A percentile compares a stretch with the other conserved stretches of the same genome.
Conservation (phyloP, 2,797 vertebrate species). For the Peromyscus nudipes region DNA sequence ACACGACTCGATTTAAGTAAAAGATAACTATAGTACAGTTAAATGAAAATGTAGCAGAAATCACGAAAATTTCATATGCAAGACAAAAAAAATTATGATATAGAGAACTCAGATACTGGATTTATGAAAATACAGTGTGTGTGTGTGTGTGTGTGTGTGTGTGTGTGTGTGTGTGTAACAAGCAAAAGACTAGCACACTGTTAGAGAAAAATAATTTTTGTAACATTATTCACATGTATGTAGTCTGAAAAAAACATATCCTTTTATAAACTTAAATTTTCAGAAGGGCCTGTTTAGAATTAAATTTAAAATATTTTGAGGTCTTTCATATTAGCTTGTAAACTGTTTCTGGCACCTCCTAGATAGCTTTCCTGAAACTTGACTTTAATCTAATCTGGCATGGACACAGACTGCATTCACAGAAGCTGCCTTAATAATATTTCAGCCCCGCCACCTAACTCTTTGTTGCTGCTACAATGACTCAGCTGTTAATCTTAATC, state of each 20-base stretch:
- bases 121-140: not conserved
- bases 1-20: not conserved
- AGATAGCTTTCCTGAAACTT: not conserved
- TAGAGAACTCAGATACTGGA: not conserved
- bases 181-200: not conserved
- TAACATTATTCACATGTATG: not conserved
- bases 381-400: not conserved
- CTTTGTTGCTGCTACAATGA: constrained; percentile 21
- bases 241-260: constrained; percentile 32
- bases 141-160: not conserved
- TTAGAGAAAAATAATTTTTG: constrained; percentile 20
- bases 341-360: constrained; percentile 18
- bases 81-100: not conserved
- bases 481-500: not conserved
- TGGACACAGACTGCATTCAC: not conserved
- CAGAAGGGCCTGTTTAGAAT: not conserved
- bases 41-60: constrained; percentile 46
- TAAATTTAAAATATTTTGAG: constrained; percentile 31
- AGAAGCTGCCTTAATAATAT: not conserved
- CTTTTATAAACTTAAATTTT: constrained; percentile 35
- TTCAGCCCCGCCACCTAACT: not conserved
- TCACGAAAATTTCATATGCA: not conserved
- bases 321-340: constrained; percentile 24
- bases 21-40: not conserved
- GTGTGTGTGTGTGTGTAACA: not conserved